phyloP scores from a whole-genome alignment of 2,888 invertebrate species.

The Notodonta dromedarius region DNA sequence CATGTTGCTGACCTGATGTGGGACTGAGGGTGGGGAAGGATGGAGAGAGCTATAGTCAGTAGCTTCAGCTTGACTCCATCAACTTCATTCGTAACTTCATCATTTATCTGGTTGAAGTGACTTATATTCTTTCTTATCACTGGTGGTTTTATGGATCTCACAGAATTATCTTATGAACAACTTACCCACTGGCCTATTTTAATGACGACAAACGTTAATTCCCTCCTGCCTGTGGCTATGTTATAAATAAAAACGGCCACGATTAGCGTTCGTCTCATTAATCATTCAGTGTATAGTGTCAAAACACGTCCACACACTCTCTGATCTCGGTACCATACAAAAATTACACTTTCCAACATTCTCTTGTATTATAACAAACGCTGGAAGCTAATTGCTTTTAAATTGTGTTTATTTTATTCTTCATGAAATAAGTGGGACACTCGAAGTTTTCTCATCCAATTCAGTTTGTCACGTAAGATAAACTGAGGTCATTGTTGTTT shows the following conservation, averaged over 20 bases:
- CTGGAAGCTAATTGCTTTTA: slow-evolving; percentile 62
- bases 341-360: slow-evolving; percentile 54
- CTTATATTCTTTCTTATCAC: not conserved
- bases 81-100: too few species aligned
- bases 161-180: not conserved
- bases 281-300: slow-evolving; percentile 74
- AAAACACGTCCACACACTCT: slow-evolving; percentile 70
- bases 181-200: slow-evolving; percentile 68
- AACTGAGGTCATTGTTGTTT: slow-evolving; percentile 30
- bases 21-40: too few species aligned
- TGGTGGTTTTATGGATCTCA: too few species aligned
- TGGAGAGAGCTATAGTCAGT: too few species aligned
- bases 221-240: slow-evolving; percentile 54
- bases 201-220: slow-evolving; percentile 61
- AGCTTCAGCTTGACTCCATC: too few species aligned
- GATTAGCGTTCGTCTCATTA: slow-evolving; percentile 71
- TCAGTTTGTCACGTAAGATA: slow-evolving; percentile 39
- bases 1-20: too few species aligned
- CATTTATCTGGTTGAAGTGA: not conserved
- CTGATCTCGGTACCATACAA: slow-evolving; percentile 67
- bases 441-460: slow-evolving; percentile 33
- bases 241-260: slow-evolving; percentile 69
- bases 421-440: slow-evolving; percentile 39
- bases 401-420: slow-evolving; percentile 46
- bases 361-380: slow-evolving; percentile 39